Base-by-base conservation (phyloP, 64 coral and sea anemone species). In the Anthopleura sola region DNA sequence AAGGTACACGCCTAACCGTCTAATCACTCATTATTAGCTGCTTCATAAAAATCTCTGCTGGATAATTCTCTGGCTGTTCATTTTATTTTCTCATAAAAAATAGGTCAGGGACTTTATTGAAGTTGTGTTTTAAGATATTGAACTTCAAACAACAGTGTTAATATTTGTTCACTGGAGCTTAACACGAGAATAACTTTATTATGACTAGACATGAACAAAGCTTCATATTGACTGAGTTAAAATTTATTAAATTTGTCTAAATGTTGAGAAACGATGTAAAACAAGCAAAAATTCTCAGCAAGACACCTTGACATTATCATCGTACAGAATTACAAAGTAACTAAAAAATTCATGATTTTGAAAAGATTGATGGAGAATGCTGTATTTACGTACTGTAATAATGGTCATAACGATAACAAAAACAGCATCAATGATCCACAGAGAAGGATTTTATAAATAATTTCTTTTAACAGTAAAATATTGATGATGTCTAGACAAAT, bases 11-110 rank as follows among this genome's bases (percentile, higher is more conserved):
- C 26, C 55, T 29, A 23, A 7, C 29, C 7, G 26, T 34, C 6
- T 34, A 71, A 71, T 71, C 66, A 71, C 14, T 71, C 66, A 71
- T 71, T 32, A 71, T 71, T 71, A 71, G 66, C 66, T 32, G 14
- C 23, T 71, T 71, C 66, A 71, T 71, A 71, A 71, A 71, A 71
- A 15, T 71, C 66, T 71, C 66, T 71, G 66, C 12, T 71, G 66
- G 66, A 71, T 71, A 71, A 71, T 3, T 5, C 29, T 31, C 2
- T 3, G 14, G 2, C 66, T 71, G 9, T 34, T 32, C 66, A 32
- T 34, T 34, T 32, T 10, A 31, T 31, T 29, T 32, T 71, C 29
- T 32, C 66, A 32, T 15, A 71, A 71, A 71, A 28, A 71, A 71
- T 34, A 71, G 58, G 7, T 34, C 28, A 32, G 29, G 34, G 34